A percentile compares a stretch with the other conserved stretches of the same genome.
Evolutionary conservation across 2,888 invertebrate species (phyloP).

Genomic region (Trissolcus brochymenae): DNA sequence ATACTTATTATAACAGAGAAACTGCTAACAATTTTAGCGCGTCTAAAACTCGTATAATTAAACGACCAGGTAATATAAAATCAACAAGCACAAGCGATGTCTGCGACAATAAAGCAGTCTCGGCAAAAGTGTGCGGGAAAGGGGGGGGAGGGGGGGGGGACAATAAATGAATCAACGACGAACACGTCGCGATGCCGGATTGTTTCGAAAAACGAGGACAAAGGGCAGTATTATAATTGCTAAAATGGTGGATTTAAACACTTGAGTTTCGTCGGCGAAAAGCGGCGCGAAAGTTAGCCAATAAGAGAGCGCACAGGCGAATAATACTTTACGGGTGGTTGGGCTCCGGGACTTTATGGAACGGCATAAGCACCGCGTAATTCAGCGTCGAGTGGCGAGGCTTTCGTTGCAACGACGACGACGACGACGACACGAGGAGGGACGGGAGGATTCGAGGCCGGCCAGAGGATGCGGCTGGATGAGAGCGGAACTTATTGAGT

Average conservation of each 20-base stretch:
- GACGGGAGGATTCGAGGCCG: constrained; percentile 35
- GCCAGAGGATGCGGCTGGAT: constrained; percentile 19
- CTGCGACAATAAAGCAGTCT: constrained; percentile 8
- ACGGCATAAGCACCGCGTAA: constrained; percentile 52
- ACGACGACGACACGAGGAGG: constrained; percentile 13
- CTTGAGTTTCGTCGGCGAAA: constrained; percentile 45
- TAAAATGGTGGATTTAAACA: constrained; percentile 49
- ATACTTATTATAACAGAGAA: too few species aligned
- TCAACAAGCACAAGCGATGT: constrained; percentile 16
- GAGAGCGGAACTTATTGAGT: constrained; percentile 35
- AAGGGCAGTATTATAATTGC: constrained; percentile 52
- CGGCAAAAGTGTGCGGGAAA: constrained; percentile 16
- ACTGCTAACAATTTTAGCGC: too few species aligned
- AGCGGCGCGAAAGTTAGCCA: constrained; percentile 40
- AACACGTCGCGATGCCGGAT: constrained; percentile 39
- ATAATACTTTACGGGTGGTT: constrained; percentile 51
- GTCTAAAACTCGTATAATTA: constrained; percentile 20
- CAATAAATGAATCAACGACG: constrained; percentile 33
- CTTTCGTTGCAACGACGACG: constrained; percentile 47
- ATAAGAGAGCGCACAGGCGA: constrained; percentile 39
- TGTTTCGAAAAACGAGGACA: constrained; percentile 28
- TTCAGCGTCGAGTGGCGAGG: constrained; percentile 50
- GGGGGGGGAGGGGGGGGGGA: neutral
- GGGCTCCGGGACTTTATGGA: constrained; percentile 41
- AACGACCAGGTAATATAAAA: constrained; percentile 17